Evolutionary conservation across 2,888 invertebrate species (phyloP).

Genomic region (Caenorhabditis angaria): DNA sequence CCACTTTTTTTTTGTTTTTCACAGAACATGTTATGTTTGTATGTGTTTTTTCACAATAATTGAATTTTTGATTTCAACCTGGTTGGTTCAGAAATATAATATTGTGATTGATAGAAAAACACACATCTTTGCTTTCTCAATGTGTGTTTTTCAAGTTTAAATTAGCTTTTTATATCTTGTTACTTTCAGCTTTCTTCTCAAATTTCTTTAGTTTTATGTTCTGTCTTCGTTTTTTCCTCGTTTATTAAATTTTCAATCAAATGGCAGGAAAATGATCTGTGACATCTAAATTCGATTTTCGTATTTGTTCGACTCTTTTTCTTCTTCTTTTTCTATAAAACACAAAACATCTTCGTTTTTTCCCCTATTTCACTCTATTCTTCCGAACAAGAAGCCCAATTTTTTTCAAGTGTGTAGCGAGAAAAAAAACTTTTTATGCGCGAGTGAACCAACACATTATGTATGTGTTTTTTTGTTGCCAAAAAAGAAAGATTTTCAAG

Average conservation of each 20-base stretch:
- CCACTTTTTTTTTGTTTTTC: too few relatives aligned
- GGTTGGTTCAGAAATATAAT: too few relatives aligned
- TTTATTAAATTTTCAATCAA: slow-evolving; percentile 1
- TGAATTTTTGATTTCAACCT: too few relatives aligned
- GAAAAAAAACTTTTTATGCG: neutral
- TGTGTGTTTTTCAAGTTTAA: too few relatives aligned
- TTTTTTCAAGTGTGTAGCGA: neutral
- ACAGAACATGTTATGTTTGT: too few relatives aligned
- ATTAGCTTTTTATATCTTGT: neutral
- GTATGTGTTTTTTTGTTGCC: neutral
- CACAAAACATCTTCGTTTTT: neutral
- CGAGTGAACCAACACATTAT: slow-evolving; percentile 4
- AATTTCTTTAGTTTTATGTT: slow-evolving; percentile 8
- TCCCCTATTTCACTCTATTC: neutral
- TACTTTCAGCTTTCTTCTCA: neutral
- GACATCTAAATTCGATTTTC: slow-evolving; percentile 3
- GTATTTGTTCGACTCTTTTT: neutral
- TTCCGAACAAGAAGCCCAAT: slow-evolving; percentile 1
- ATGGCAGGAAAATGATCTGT: neutral
- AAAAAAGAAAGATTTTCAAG: neutral
- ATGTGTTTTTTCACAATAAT: too few relatives aligned
- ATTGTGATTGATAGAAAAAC: too few relatives aligned
- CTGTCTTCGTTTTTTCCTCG: neutral
- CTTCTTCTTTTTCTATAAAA: neutral
- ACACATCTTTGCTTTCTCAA: too few relatives aligned